A percentile compares a stretch with the other conserved stretches of the same genome.
phyloP scores from a whole-genome alignment of 92 coral and sea anemone genomes.

The Zoanthus gigantus region DNA sequence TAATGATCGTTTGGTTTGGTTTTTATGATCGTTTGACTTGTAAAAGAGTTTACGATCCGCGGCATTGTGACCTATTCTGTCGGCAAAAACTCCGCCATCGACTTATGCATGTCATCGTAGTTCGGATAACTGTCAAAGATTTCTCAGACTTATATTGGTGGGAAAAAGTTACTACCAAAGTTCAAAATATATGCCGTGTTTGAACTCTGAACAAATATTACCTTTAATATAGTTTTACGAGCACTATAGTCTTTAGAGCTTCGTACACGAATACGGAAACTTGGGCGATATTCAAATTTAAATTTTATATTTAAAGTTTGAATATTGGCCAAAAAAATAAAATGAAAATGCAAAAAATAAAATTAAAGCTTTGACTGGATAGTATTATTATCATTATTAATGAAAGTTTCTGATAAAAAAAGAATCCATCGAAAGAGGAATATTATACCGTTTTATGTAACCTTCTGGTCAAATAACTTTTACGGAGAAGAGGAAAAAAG shows the following conservation, averaged over 20 bases:
- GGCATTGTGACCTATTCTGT: constrained; percentile 32
- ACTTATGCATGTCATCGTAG: background rate
- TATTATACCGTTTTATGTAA: constrained; percentile 10
- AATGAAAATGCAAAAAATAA: background rate
- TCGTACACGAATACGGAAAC: background rate
- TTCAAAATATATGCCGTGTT: constrained; percentile 30
- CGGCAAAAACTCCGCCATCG: constrained; percentile 18
- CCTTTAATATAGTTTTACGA: background rate
- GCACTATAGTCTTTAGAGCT: constrained; percentile 17
- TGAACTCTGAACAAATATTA: constrained; percentile 22
- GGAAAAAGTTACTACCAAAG: constrained; percentile 23
- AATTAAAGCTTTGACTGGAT: background rate
- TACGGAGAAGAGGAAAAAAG: background rate
- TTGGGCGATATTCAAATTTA: too few relatives aligned
- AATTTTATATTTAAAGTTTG: background rate
- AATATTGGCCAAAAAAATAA: background rate
- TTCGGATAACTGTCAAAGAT: constrained; percentile 37
- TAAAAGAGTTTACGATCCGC: constrained; percentile 3
- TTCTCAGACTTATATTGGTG: constrained; percentile 29
- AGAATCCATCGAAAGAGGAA: constrained; percentile 11
- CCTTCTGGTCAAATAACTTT: background rate
- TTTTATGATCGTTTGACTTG: constrained; percentile 31
- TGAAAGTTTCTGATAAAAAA: constrained; percentile 6
- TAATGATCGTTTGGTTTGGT: background rate
- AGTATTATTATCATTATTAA: background rate